Evolutionary conservation across 2,888 invertebrate species (phyloP).

Genomic region (Petrolisthes manimaculis): DNA sequence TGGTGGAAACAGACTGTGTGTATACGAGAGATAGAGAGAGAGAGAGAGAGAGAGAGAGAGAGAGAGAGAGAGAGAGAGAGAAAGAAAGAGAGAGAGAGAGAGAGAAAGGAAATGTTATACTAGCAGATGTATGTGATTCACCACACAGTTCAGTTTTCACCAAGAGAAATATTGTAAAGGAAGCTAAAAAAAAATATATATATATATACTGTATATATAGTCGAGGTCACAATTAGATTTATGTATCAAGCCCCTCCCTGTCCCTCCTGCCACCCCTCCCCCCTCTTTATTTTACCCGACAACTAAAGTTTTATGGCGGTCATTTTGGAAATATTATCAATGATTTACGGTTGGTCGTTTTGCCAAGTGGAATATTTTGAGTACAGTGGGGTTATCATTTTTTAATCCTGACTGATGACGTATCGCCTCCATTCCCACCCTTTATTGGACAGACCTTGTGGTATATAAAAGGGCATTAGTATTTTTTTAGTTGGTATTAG

Average conservation of each 20-base stretch:
- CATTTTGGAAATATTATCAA: slow-evolving; percentile 18
- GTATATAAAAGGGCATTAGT: too few relatives aligned
- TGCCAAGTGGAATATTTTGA: slow-evolving; percentile 18
- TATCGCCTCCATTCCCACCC: neutral
- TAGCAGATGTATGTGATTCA: neutral
- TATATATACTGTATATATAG: too few relatives aligned
- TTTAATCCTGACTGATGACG: slow-evolving; percentile 5
- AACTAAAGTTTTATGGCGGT: slow-evolving; percentile 6
- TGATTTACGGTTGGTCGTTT: neutral
- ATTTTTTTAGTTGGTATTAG: too few relatives aligned
- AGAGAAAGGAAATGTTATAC: neutral
- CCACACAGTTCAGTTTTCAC: neutral
- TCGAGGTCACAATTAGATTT: too few relatives aligned
- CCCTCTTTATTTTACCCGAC: slow-evolving; percentile 6
- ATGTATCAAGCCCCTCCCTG: neutral
- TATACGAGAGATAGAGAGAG: neutral
- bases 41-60: neutral
- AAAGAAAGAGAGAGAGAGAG: neutral
- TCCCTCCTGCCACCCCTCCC: neutral
- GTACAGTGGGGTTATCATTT: neutral
- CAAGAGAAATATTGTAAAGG: neutral
- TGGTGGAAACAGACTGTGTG: neutral
- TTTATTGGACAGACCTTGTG: too few relatives aligned
- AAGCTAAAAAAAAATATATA: neutral
- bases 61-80: neutral